Evolutionary conservation across 2,888 invertebrate species (phyloP).

Genomic region (Gnatocerus cornutus): DNA sequence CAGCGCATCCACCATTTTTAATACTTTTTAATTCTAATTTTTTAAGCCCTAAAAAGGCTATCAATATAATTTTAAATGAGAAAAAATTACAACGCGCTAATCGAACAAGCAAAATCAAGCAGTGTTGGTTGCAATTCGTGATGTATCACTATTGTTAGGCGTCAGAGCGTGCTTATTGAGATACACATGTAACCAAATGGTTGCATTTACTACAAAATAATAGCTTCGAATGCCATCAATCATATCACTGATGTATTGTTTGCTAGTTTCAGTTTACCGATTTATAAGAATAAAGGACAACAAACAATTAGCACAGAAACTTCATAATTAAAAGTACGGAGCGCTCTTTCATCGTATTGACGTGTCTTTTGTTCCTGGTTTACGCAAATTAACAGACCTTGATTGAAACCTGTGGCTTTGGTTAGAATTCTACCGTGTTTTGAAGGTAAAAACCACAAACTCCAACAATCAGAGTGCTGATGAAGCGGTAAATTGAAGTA

Average conservation of each 20-base stretch:
- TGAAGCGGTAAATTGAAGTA: too few species aligned
- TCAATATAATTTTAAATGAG: too few species aligned
- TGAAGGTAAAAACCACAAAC: too few species aligned
- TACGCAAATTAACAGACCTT: neutral
- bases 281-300: slow-evolving; percentile 19
- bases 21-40: too few species aligned
- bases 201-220: slow-evolving; percentile 33
- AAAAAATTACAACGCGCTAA: neutral
- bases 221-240: slow-evolving; percentile 33
- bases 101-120: slow-evolving; percentile 14
- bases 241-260: slow-evolving; percentile 26
- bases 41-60: too few species aligned
- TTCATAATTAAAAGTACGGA: slow-evolving; percentile 14
- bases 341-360: neutral
- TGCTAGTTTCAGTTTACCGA: slow-evolving; percentile 10
- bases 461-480: too few species aligned
- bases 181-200: slow-evolving; percentile 28
- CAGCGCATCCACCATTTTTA: too few species aligned
- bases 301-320: slow-evolving; percentile 8
- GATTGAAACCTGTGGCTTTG: neutral
- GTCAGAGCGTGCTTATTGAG: slow-evolving; percentile 35
- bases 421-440: too few species aligned
- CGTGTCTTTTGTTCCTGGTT: neutral
- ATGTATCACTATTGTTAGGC: slow-evolving; percentile 18
- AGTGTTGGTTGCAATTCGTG: slow-evolving; percentile 16